A percentile compares a stretch with the other conserved stretches of the same genome.
phyloP scores from a whole-genome alignment of 2,113 vertebrate species.

The Pipra filicauda region DNA sequence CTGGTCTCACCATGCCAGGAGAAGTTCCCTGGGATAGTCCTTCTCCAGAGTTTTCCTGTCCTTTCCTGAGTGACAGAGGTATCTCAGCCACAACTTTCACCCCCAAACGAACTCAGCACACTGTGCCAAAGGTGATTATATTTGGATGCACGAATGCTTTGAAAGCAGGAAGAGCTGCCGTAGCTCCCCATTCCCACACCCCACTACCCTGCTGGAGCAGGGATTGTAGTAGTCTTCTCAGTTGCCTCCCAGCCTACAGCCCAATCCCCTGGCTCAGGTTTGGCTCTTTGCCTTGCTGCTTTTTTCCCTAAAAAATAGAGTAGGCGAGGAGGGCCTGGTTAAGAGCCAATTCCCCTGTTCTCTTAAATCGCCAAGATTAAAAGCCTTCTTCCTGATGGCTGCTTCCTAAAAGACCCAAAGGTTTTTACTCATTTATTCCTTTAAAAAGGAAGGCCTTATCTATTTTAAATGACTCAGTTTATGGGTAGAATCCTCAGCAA shows the following conservation, averaged over 20 bases:
- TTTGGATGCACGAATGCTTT: rapidly evolving
- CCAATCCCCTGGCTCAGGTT: not conserved
- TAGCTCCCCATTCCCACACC: not conserved
- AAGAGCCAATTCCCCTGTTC: not conserved
- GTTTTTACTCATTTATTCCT: not conserved
- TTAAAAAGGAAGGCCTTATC: not conserved
- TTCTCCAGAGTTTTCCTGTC: not conserved
- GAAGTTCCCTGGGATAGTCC: not conserved
- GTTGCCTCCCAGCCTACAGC: not conserved
- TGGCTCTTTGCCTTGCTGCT: not conserved
- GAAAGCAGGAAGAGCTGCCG: not conserved
- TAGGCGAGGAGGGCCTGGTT: not conserved
- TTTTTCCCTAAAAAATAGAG: not conserved
- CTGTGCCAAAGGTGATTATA: not conserved
- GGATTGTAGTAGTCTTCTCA: not conserved
- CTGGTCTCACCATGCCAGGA: not conserved
- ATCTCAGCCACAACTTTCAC: not conserved
- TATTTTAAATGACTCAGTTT: not conserved
- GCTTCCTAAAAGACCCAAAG: not conserved
- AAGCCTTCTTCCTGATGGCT: not conserved
- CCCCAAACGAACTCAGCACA: not conserved
- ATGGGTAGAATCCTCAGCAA: not conserved
- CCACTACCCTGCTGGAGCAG: not conserved
- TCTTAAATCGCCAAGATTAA: not conserved
- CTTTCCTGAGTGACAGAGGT: not conserved